Evolutionary conservation across 2,113 vertebrate genomes (phyloP).

Genomic region (Pampusana beccarii): DNA sequence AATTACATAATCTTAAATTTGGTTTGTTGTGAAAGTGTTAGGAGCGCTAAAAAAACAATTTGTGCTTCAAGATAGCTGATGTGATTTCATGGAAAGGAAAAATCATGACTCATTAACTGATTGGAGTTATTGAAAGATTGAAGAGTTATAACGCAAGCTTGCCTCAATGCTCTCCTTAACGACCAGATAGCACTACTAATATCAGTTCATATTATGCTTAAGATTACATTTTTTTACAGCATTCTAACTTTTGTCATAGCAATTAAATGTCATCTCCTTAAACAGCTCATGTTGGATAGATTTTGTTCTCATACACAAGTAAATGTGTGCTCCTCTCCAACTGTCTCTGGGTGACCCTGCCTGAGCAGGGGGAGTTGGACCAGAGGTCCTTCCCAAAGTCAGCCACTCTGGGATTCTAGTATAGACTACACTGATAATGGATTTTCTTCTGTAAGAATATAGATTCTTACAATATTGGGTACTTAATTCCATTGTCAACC

Average conservation of each 20-base stretch:
- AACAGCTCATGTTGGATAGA: neutral
- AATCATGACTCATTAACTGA: conserved; percentile 16
- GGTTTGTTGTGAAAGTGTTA: conserved; percentile 24
- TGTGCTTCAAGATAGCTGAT: conserved; percentile 41
- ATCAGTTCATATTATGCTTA: neutral
- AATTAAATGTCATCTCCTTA: neutral
- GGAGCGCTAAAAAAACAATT: conserved; percentile 7
- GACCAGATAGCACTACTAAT: neutral
- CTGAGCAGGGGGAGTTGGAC: neutral
- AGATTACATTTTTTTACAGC: neutral
- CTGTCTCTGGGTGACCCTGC: neutral
- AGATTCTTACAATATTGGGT: neutral
- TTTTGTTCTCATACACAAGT: neutral
- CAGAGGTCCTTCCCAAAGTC: neutral
- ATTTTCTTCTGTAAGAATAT: neutral
- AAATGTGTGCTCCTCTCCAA: neutral
- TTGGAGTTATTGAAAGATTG: neutral
- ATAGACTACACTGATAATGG: neutral
- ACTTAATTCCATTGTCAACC: neutral
- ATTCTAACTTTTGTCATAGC: neutral
- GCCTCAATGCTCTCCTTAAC: neutral
- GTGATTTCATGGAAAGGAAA: conserved; percentile 22
- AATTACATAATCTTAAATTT: conserved; percentile 15
- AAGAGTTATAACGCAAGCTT: neutral
- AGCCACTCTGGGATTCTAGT: neutral